These are phyloP conservation scores for Hippoglossus stenolepis DNA, from an alignment of 2,113 vertebrate species.

Conservation along the genomic window DNA sequence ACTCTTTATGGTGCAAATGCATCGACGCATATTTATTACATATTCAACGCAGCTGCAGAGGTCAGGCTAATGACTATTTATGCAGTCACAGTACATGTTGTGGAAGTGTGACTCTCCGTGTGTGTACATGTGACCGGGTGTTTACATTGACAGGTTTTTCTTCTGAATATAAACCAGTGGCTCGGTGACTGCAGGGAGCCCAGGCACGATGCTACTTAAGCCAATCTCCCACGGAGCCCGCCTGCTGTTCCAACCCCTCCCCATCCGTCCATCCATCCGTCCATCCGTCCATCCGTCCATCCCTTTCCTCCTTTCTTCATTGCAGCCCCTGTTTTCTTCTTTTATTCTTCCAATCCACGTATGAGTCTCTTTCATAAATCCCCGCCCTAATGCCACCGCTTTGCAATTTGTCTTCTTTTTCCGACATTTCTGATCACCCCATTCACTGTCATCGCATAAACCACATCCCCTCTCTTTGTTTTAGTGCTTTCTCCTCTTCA, in stretches of 20 bases:
- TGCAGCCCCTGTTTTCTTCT: background rate
- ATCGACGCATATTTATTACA: background rate
- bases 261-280: slow-evolving; percentile 29
- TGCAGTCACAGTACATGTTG: background rate
- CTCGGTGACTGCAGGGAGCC: slow-evolving; percentile 53
- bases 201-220: slow-evolving; percentile 68
- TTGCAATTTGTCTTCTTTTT: slow-evolving; percentile 8
- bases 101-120: background rate
- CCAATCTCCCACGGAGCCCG: slow-evolving; percentile 62
- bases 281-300: slow-evolving; percentile 34
- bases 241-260: slow-evolving; percentile 63
- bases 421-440: slow-evolving; percentile 40
- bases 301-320: slow-evolving; percentile 20
- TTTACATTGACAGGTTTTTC: slow-evolving; percentile 64
- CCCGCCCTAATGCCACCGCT: background rate
- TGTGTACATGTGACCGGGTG: slow-evolving; percentile 9
- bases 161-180: slow-evolving; percentile 65
- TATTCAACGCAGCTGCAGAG: slow-evolving; percentile 40
- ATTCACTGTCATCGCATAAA: slow-evolving; percentile 38
- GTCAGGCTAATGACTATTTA: slow-evolving; percentile 19
- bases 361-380: slow-evolving; percentile 9
- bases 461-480: slow-evolving; percentile 50
- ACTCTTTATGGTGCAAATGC: slow-evolving; percentile 7
- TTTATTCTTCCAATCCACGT: background rate
- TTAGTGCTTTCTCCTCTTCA: slow-evolving; percentile 61